Base-by-base conservation (phyloP, 2,888 invertebrate species). In the Eurytoma adleriae region DNA sequence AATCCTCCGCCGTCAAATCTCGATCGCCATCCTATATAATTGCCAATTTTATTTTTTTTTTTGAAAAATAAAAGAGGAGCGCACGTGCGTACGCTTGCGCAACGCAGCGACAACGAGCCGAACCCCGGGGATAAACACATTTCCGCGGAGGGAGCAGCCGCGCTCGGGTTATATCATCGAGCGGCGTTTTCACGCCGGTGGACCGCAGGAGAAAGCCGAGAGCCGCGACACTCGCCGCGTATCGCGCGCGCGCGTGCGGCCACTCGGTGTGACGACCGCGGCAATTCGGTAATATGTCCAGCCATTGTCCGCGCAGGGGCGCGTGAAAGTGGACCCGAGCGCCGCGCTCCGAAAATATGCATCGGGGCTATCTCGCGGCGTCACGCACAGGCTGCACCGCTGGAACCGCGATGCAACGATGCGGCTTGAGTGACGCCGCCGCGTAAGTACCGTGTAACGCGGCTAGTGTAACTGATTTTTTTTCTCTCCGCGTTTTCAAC, bases 261-360 rank as follows among this genome's bases (percentile, higher is more conserved):
- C 40, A 40, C 10, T 40, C 10, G 40, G 10, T 40, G 40, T 40
- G 40, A 40, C 40, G 40, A 40, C 40, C 40, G 40, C 40, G 40
- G 40, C 40, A 40, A 40, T 40, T 40, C 40, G 40, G 40, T 40
- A 40, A 40, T 2, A 30, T 16, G 62, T 24, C 27, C 27, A 61
- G 61, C 62, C 30, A 72, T 72, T 72, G 72, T 72, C 72, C 54
- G 72, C 52, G 56, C 64, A 40, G 14, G 62, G 30, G 73, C 40
- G 73, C 73, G 66, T 66, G 73, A 73, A 73, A 73, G 73, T 56
- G 66, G 24, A 59, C 20, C 57, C 20, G 18, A 7, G 18, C 20
- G 13, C 57, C 20, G 4, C 16, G 18, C 40, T 1, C 16, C 40
- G 18, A 64, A 64, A 64, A n/a, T 48, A 30, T 64, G 64, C 64